A percentile compares a stretch with the other conserved stretches of the same genome.
Evolutionary conservation across 2,113 vertebrate species (phyloP).

Genomic region (Scytalopus superciliaris): DNA sequence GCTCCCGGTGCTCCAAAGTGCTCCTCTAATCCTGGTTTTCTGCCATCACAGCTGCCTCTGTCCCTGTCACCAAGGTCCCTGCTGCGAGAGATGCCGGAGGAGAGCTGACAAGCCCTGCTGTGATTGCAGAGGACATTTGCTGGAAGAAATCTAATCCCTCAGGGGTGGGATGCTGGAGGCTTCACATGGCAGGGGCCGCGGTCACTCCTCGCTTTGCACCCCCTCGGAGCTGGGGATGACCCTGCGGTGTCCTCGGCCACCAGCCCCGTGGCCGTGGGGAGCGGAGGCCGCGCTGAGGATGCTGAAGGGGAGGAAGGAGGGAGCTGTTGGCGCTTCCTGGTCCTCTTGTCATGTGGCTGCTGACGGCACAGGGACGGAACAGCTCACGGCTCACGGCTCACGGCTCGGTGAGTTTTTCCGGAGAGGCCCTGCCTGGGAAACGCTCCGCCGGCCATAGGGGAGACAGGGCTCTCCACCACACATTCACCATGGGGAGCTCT

Average conservation of each 20-base stretch:
- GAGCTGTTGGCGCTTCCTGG: not conserved
- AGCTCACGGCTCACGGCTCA: not conserved
- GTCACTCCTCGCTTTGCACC: rapidly evolving
- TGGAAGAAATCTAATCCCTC: not conserved
- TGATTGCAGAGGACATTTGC: not conserved
- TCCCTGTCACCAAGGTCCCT: not conserved
- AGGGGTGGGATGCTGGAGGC: no score
- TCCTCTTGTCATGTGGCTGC: not conserved
- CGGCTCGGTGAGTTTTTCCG: not conserved
- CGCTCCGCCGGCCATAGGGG: not conserved
- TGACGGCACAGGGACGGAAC: not conserved
- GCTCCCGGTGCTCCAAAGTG: not conserved
- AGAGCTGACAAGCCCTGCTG: not conserved
- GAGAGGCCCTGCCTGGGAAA: not conserved
- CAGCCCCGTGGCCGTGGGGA: not conserved
- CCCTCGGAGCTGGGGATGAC: not conserved
- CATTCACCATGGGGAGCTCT: not conserved
- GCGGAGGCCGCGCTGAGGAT: not conserved
- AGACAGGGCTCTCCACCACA: rapidly evolving
- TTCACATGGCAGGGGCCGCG: not conserved
- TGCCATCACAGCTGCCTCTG: not conserved
- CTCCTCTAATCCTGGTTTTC: not conserved
- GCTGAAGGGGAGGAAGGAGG: not conserved
- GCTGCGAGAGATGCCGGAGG: not conserved
- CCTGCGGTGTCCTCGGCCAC: not conserved